phyloP scores from a whole-genome alignment of 1,140 invertebrate species.

The Microvelia longipes region DNA sequence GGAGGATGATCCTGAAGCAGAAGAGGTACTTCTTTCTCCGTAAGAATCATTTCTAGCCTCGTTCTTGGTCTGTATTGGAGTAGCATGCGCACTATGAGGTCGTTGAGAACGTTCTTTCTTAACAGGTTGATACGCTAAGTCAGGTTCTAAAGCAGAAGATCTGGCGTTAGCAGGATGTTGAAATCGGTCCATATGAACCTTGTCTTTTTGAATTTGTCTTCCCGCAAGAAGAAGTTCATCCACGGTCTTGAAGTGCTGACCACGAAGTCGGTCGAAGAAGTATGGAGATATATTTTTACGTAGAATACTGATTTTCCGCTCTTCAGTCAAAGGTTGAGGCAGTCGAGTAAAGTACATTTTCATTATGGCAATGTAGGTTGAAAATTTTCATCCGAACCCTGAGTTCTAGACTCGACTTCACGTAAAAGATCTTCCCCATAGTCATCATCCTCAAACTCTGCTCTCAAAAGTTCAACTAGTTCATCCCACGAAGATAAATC shows the following conservation, averaged over 20 bases:
- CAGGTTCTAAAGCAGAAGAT: not conserved
- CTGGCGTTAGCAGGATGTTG: not conserved
- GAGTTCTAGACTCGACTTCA: not conserved
- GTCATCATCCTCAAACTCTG: not conserved
- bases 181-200: not conserved
- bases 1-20: not conserved
- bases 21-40: not conserved
- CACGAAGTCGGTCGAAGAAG: not conserved
- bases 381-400: not conserved
- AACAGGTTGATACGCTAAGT: not conserved
- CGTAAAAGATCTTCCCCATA: not conserved
- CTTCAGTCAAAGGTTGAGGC: not conserved
- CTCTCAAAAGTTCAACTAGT: not conserved
- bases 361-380: not conserved
- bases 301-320: not conserved
- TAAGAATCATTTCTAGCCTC: not conserved
- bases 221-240: not conserved
- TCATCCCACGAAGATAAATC: not conserved
- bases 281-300: not conserved
- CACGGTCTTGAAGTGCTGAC: not conserved
- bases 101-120: not conserved
- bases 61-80: not conserved
- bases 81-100: not conserved
- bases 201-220: not conserved
- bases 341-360: not conserved